phyloP scores from a whole-genome alignment of 2,113 vertebrate species.

The Pygathrix nemaeus region DNA sequence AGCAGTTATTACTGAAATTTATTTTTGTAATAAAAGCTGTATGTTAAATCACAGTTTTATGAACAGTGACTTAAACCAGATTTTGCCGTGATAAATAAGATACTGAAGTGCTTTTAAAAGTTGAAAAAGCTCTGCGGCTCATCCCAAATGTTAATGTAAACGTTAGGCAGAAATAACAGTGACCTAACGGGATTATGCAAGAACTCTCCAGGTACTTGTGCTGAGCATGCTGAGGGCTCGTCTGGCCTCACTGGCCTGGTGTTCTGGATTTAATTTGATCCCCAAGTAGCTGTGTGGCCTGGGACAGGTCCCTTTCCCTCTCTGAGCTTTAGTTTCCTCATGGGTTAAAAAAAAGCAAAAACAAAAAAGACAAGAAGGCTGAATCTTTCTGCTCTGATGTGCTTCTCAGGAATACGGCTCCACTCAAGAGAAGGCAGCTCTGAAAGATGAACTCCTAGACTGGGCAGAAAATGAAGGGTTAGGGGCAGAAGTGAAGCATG shows the following conservation, averaged over 20 bases:
- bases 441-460: neutral
- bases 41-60: conserved; percentile 68
- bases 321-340: neutral
- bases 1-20: conserved; percentile 70
- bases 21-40: conserved; percentile 77
- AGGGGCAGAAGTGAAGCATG: neutral
- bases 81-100: conserved; percentile 69
- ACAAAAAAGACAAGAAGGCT: neutral
- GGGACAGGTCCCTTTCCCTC: neutral
- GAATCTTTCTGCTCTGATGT: neutral
- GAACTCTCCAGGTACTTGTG: neutral
- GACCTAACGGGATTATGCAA: neutral
- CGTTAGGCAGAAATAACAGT: neutral
- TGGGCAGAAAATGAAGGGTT: neutral
- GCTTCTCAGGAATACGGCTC: neutral
- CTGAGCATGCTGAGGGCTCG: neutral
- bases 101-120: neutral
- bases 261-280: neutral
- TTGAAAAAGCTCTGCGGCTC: neutral
- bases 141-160: neutral
- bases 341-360: neutral
- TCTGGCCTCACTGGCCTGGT: neutral
- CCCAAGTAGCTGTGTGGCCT: neutral
- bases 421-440: neutral
- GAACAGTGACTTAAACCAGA: conserved; percentile 57